Base-by-base conservation (phyloP, 2,888 invertebrate species). In the Anarsia innoxiella region DNA sequence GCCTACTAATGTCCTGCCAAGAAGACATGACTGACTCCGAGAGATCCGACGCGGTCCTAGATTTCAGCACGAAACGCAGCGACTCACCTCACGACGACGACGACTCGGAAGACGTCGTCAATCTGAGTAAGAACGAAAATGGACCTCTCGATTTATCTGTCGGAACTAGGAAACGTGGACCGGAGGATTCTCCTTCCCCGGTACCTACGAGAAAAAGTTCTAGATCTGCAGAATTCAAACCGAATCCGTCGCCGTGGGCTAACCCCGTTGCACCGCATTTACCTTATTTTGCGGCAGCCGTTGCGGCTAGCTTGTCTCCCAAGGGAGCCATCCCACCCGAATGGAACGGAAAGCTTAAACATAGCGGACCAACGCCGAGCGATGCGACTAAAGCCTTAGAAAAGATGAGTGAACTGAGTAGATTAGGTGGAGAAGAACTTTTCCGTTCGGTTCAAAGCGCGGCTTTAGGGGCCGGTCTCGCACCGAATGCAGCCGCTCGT, bases 391-490 rank as follows among this genome's bases (percentile, higher is more conserved):
- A 95, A 70, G 95, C 95, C 4, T 73, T 95, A 37, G 95, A 95
- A 66, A 95, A 95, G 71, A 94, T 95, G 95, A 94, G 93, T 58
- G 95, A 95, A 64, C 84, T 95, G 56, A 95, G 94, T 58, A 91
- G 95, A 59, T 77, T 94, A 16, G 93, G 94, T 2, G 93, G 94
- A 0, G 93, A 93, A 44, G 92, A 92, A 57, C 74, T 92, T 9
- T 92, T 91, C 60, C 80, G 91, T 50, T 87, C 89, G 9, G 87
- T 89, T 54, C 86, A 86, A 49, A 85, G 82, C 38, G 84, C 84
- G 10, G 86, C 85, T 15, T 55, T 86, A 8, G 85, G 86, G 1
- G 83, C 85, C 2, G 84, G 84, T 2, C 51, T 86, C 9, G 82
- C 83, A 1, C 85, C 84, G 2, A 87, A 87, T 23, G 86, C 88